Percentiles rank a stretch among this genome's conserved stretches.
phyloP scores from a whole-genome alignment of 1,140 invertebrate species.

The Xylocopa sonorina region DNA sequence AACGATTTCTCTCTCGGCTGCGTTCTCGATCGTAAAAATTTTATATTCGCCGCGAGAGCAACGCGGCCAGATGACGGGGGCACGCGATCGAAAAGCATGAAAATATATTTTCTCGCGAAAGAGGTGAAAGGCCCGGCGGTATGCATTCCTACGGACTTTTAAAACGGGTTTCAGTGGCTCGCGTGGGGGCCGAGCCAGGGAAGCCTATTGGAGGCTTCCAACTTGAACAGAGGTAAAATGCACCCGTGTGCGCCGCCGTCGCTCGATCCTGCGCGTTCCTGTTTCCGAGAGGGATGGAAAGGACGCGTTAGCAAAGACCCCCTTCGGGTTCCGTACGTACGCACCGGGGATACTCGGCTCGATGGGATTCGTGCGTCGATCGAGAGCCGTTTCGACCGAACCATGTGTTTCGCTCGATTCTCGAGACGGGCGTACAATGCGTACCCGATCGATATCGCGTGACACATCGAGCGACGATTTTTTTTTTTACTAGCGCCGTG shows the following conservation, averaged over 20 bases:
- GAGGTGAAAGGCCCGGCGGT: slow-evolving; percentile 47
- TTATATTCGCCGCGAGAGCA: background rate
- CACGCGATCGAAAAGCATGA: slow-evolving; percentile 47
- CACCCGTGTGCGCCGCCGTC: slow-evolving; percentile 29
- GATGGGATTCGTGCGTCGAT: background rate
- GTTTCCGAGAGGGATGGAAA: slow-evolving; percentile 29
- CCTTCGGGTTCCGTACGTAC: background rate
- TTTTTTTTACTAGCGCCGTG: background rate
- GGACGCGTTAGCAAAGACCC: slow-evolving; percentile 31
- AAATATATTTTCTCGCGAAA: slow-evolving; percentile 57
- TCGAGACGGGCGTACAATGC: background rate
- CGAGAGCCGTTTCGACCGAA: background rate
- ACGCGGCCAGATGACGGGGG: slow-evolving; percentile 7
- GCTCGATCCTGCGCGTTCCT: slow-evolving; percentile 49
- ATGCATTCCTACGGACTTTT: slow-evolving; percentile 58
- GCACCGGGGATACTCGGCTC: background rate
- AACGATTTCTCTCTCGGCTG: slow-evolving; percentile 13
- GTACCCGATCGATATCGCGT: no score
- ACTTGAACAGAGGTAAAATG: slow-evolving; percentile 45
- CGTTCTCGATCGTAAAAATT: slow-evolving; percentile 12
- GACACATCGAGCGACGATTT: background rate
- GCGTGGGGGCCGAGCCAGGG: slow-evolving; percentile 34
- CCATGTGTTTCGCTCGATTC: no score
- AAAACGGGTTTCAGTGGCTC: slow-evolving; percentile 47
- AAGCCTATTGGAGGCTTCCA: slow-evolving; percentile 55